Conservation (phyloP, 2,797 vertebrate genomes). For the Schizopygopsis malacanthus region DNA sequence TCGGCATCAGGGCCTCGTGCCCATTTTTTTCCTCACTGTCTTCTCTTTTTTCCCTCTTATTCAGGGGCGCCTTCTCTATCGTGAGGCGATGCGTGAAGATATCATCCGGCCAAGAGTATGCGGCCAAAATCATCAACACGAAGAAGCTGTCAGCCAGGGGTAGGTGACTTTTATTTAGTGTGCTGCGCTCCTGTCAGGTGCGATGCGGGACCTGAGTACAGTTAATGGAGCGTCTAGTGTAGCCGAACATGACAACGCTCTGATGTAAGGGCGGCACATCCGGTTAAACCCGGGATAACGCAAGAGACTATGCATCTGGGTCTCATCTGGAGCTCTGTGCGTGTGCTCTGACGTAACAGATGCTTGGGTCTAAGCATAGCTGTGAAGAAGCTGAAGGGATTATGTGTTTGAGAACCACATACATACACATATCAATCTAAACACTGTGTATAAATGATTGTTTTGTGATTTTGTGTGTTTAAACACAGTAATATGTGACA, state of each 20-base stretch:
- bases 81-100: constrained; percentile 97
- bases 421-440: constrained; percentile 4
- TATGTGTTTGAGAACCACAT: constrained; percentile 11
- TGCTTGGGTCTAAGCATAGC: constrained; percentile 25
- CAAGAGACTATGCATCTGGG: constrained; percentile 10
- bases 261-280: constrained; percentile 14
- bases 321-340: constrained; percentile 38
- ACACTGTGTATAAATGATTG: constrained; percentile 24
- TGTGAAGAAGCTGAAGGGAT: constrained; percentile 19
- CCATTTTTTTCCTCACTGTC: constrained; percentile 21
- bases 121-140: constrained; percentile 99
- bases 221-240: constrained; percentile 1
- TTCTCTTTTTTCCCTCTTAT: constrained; percentile 50
- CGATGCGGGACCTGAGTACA: not conserved
- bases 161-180: constrained; percentile 65
- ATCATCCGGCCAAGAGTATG: constrained; percentile 94
- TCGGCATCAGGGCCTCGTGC: constrained; percentile 39
- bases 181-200: constrained; percentile 20
- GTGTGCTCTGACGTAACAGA: constrained; percentile 37
- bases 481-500: not conserved
- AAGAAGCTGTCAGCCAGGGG: constrained; percentile 98
- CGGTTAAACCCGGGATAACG: not conserved
- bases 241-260: not conserved
- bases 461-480: constrained; percentile 18
- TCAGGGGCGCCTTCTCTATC: constrained; percentile 95